Conservation (phyloP, 2,797 vertebrate species). For the Simalia tracyae region DNA sequence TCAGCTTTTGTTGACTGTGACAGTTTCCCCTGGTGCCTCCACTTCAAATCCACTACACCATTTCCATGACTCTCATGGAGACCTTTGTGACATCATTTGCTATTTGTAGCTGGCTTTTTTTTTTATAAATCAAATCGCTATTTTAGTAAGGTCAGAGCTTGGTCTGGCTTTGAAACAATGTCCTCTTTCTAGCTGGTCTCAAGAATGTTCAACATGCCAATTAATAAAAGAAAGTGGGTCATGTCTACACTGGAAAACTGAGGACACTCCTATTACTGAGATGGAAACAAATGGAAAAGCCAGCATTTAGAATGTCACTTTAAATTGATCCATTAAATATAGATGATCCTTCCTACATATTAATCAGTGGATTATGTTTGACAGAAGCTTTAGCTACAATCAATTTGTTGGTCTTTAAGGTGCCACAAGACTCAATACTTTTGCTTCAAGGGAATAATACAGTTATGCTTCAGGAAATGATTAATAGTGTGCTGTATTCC, state of each 20-base stretch:
- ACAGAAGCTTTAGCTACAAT: not conserved
- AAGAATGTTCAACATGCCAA: slow-evolving; percentile 22
- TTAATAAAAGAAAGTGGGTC: slow-evolving; percentile 28
- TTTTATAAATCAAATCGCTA: slow-evolving; percentile 24
- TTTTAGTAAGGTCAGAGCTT: slow-evolving; percentile 37
- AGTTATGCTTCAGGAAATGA: not conserved
- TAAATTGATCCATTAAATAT: not conserved
- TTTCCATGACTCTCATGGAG: not conserved
- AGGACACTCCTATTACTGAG: slow-evolving; percentile 13
- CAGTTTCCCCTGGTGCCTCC: not conserved
- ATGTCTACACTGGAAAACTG: slow-evolving; percentile 21
- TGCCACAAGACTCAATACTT: not conserved
- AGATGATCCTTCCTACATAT: not conserved
- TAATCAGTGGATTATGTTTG: not conserved
- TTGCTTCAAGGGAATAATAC: not conserved
- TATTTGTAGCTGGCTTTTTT: slow-evolving; percentile 22
- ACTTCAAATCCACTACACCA: not conserved
- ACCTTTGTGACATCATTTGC: slow-evolving; percentile 24
- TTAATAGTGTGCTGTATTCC: not conserved
- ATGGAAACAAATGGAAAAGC: slow-evolving; percentile 21
- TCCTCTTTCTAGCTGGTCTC: slow-evolving; percentile 32
- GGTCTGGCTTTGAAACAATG: slow-evolving; percentile 35
- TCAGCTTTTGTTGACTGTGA: slow-evolving; percentile 1
- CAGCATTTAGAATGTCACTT: not conserved
- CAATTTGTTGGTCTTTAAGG: not conserved